phyloP scores from a whole-genome alignment of 2,888 invertebrate species.

The Blastobasis adustella region DNA sequence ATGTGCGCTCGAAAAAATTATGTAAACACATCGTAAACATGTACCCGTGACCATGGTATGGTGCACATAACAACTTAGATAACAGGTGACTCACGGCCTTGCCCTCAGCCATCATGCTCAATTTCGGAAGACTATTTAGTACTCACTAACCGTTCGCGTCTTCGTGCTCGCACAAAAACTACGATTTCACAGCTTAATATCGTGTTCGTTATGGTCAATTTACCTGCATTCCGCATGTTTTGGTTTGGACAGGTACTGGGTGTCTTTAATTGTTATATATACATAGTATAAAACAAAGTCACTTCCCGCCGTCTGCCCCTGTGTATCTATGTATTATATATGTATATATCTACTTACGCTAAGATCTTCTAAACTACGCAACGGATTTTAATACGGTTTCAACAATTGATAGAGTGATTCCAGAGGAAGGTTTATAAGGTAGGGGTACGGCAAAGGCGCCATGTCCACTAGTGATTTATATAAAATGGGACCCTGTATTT shows the following conservation, averaged over 20 bases:
- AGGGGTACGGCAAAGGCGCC: too few species aligned
- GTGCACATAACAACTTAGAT: neutral
- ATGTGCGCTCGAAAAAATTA: neutral
- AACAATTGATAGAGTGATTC: too few species aligned
- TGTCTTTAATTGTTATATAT: neutral
- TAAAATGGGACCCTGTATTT: too few species aligned
- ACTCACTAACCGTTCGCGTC: neutral
- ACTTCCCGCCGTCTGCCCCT: too few species aligned
- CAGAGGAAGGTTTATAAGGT: too few species aligned
- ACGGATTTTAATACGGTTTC: too few species aligned
- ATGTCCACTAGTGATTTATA: too few species aligned
- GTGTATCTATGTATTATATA: too few species aligned
- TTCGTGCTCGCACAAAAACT: neutral
- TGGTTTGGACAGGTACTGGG: neutral
- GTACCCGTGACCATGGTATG: conserved; percentile 1
- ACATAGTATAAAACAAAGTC: too few species aligned
- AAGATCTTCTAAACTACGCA: too few species aligned
- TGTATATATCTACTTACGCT: too few species aligned
- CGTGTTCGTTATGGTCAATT: conserved; percentile 2
- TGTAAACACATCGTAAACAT: neutral
- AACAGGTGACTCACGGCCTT: conserved; percentile 7
- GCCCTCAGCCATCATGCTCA: conserved; percentile 3
- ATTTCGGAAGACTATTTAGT: conserved; percentile 1
- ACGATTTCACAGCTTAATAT: conserved; percentile 5
- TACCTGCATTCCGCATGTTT: neutral